Base-by-base conservation (phyloP, 2,888 invertebrate species). In the Ormia ochracea region DNA sequence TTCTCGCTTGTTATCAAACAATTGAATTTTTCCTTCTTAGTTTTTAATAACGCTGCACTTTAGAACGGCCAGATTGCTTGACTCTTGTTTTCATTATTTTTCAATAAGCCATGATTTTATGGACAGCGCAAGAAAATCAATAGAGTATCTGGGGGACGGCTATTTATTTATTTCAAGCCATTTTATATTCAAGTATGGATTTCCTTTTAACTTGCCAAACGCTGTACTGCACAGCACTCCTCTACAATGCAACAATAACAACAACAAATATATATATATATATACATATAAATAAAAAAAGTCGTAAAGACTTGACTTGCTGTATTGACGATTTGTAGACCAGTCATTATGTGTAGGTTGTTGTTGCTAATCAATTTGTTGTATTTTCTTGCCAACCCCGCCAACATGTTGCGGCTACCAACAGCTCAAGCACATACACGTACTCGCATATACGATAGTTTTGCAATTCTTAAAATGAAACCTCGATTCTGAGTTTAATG, bases 291-390 rank as follows among this genome's bases (percentile, higher is more conserved):
- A n/a, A 26, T 21, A 50, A 0, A 0, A 14, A 41, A 31, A 43
- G 50, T 66, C 28, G 69, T 69, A 61, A 79, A 66, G 70, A 56
- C 48, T 66, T 68, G n/a, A n/a, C n/a, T n/a, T n/a, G n/a, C n/a
- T n/a, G 43, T 45, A 52, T 41, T 54, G 63, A 61, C 79, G 50
- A 63, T 74, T 66, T 43, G 56, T 21, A 28, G 48, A 38, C 43
- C 31, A 50, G 58, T 21, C 48, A 74, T 74, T 74, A 74, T 74
- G 50, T 58, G 48, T 56, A 38, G 26, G 56, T 65, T 66, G 66
- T 73, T 76, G 76, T 80, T 80, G 76, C 76, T 76, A 80, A 80
- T 80, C 80, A 80, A 80, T 80, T 80, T 80, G 80, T 76, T 80
- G 76, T 63, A 50, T 59, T 54, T 76, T 61, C 50, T 65, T 65